Conservation (phyloP, 53 echinoderm and acorn worm genomes). For the Crossaster papposus region DNA sequence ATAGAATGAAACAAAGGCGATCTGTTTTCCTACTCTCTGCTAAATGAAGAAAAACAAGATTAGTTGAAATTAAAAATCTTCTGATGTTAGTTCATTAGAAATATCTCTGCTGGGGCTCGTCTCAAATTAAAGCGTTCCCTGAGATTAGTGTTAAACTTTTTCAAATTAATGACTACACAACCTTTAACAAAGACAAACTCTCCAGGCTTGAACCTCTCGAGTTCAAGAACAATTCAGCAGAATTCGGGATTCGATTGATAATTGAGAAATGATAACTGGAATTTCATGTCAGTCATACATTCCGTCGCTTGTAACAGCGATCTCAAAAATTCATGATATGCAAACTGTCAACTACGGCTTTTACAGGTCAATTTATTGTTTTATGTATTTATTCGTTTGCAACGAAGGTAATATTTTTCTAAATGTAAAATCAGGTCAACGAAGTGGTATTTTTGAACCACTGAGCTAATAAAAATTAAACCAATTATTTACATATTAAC, state of each 20-base stretch:
- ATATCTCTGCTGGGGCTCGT: conserved; percentile 7
- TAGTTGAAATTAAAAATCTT: background rate
- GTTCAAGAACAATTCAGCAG: background rate
- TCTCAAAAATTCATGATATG: background rate
- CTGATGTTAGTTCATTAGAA: background rate
- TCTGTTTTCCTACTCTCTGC: background rate
- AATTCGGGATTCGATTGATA: background rate
- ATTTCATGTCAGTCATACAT: conserved; percentile 53
- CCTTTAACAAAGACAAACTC: background rate
- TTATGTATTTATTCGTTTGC: background rate
- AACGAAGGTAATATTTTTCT: background rate
- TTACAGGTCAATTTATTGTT: background rate
- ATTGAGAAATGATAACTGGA: conserved; percentile 37
- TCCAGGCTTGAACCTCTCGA: background rate
- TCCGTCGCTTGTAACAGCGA: background rate
- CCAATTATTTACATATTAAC: conserved; percentile 25
- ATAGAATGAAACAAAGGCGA: conserved; percentile 45
- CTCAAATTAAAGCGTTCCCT: conserved; percentile 48
- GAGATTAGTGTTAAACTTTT: conserved; percentile 42
- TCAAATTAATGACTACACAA: background rate
- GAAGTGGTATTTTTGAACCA: background rate
- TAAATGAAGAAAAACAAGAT: background rate
- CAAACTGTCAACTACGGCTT: background rate
- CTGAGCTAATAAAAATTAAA: background rate
- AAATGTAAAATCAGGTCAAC: background rate